Evolutionary conservation across 2,797 vertebrate genomes (phyloP), one percentile per base, ranked within the genome.

Genomic region (Sebastes aleutianus): DNA sequence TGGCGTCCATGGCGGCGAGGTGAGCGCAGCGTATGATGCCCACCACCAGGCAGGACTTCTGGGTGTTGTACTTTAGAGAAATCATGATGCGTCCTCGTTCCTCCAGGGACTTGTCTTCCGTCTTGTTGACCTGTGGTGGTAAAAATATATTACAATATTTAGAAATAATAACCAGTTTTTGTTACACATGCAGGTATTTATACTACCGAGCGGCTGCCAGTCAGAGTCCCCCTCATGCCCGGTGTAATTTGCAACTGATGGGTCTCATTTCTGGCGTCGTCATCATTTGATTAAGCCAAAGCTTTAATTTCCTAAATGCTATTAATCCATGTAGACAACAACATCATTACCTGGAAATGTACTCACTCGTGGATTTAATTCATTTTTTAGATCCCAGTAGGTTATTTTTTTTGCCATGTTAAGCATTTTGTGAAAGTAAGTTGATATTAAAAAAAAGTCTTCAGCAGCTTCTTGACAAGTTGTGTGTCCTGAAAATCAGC

Each of bases 1-100:
- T 99, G 89, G 98, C 98, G 0, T 99, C 99, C 99, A 99, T 99
- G 93, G 98, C 98, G 0, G 99, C 99, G 74, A 99, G 96, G 94
- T 99, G 99, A 8, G 98, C 99, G 0, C 99, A 99, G 86, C 99
- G 97, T 68, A 99, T 92, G 54, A 99, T 99, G 90, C 98, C 98
- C 57, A 99, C 98, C 3, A 98, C 93, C 92, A 99, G 95, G 69
- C 97, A 98, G 66, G 97, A 97, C 93, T 98, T 99, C 95, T 97
- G 98, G 0, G 98, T 99, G 95, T 96, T 98, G 96, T 99, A 99
- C 92, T 98, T 99, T 56, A 99, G 96, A 1, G 98, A 99, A 90
- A 99, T 97, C 93, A 99, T 98, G 93, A 99, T 99, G 80, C 98
- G 97, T 56, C 99, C 98, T 0, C 98, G 96, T 83, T 99, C 99